Conservation (phyloP, 1,140 invertebrate genomes). For the Telenomus remus region DNA sequence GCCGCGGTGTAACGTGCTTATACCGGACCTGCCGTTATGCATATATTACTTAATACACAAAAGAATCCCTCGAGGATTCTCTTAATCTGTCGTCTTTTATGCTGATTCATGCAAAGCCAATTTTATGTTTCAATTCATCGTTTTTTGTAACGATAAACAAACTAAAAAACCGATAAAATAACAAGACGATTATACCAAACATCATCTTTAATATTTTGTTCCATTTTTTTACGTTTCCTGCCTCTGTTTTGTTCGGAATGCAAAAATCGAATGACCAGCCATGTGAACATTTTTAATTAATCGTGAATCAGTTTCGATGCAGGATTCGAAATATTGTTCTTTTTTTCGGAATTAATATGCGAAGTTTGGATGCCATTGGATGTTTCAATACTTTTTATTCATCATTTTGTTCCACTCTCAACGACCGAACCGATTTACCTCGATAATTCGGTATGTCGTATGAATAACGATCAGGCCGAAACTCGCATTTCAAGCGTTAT, state of each 20-base stretch:
- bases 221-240: no score
- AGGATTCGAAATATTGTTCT: no score
- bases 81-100: slow-evolving; percentile 49
- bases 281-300: no score
- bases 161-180: background rate
- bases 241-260: no score
- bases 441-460: background rate
- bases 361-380: no score
- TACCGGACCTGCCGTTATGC: slow-evolving; percentile 46
- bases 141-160: slow-evolving; percentile 5
- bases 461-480: slow-evolving; percentile 16
- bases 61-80: slow-evolving; percentile 48
- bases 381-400: no score
- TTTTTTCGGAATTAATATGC: no score
- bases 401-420: no score
- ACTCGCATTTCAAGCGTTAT: slow-evolving; percentile 6
- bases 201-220: no score
- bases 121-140: slow-evolving; percentile 48
- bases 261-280: no score
- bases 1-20: slow-evolving; percentile 24
- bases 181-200: background rate
- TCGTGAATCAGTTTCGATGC: no score
- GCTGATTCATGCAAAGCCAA: slow-evolving; percentile 52
- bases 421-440: no score
- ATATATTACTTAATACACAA: slow-evolving; percentile 53